Conservation (phyloP, 1,140 invertebrate species). For the Achatina immaculata region DNA sequence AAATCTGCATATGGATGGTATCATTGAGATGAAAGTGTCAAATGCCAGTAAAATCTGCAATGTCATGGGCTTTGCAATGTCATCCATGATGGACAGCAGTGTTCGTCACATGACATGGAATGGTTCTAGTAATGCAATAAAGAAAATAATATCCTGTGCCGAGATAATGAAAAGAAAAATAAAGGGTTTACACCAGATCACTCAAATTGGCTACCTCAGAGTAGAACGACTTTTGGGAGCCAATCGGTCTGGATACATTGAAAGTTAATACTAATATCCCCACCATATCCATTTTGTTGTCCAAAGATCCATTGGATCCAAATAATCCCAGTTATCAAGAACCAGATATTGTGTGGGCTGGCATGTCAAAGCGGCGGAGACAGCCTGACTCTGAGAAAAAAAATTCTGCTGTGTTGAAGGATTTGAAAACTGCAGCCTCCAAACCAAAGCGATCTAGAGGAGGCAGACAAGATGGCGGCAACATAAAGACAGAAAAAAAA, state of each 20-base stretch:
- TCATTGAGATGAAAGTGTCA: constrained; percentile 86
- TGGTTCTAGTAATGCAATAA: constrained; percentile 78
- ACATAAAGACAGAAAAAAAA: not conserved
- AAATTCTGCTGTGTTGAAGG: constrained; percentile 4
- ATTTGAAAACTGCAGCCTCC: constrained; percentile 20
- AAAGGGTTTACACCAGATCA: constrained; percentile 68
- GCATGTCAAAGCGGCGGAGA: not conserved
- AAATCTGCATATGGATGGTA: constrained; percentile 75
- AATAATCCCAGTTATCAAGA: constrained; percentile 43
- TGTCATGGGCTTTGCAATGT: constrained; percentile 82
- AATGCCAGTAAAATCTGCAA: constrained; percentile 86
- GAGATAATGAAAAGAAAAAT: constrained; percentile 86
- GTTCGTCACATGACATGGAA: constrained; percentile 64
- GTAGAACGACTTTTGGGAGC: constrained; percentile 86
- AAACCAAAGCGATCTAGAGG: constrained; percentile 16
- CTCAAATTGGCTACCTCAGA: constrained; percentile 55
- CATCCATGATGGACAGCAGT: constrained; percentile 62
- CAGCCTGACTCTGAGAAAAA: not conserved
- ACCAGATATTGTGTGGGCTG: constrained; percentile 17
- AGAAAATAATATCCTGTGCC: constrained; percentile 86
- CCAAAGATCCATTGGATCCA: constrained; percentile 57
- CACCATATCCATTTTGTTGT: constrained; percentile 62
- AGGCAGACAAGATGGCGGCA: not conserved
- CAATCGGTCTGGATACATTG: constrained; percentile 79
- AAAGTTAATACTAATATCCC: constrained; percentile 65